Evolutionary conservation across 2,797 vertebrate species (phyloP), one percentile per base, ranked within the genome.

Genomic region (Manis crassicaudata): DNA sequence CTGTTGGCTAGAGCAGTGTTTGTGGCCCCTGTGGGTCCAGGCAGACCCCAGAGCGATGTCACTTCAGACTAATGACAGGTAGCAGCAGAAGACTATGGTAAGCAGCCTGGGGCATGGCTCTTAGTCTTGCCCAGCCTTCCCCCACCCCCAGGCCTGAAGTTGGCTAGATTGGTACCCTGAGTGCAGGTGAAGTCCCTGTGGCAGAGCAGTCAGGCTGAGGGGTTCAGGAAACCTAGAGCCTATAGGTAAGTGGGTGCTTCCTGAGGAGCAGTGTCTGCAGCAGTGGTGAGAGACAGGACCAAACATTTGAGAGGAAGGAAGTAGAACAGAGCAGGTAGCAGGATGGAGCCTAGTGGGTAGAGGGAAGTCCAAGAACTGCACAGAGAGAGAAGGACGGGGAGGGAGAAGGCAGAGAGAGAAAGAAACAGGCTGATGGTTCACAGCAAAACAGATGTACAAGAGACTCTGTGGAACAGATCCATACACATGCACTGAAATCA

Each of bases 11-110:
- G 92, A 97, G 76, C 70, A 83, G 73, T 63, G 1, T 88, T 96
- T 20, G 18, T 80, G 84, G 87, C 72, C 84, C 85, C 88, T 52
- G 21, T 94, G 72, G 72, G 63, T 52, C 83, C 65, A 87, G 58
- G 50, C 52, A 89, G 58, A 54, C 72, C 58, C 88, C 63, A 94
- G 87, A 54, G 72, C 2, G 9, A 76, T 89, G 90, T 67, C 82
- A 89, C 43, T 73, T 35, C 2, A 0, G 29, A 62, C 75, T 62
- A 87, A 93, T 97, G n/a, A 95, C 92, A 98, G 98, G 86, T 97
- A 97, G 94, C 94, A 97, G 97, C 82, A 97, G 93, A 97, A 96
- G 96, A 97, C 83, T 35, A 52, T 17, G 4, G 70, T 85, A 94
- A 32, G 56, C 37, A 65, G 58, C 67, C 81, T 83, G 76, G 68